Evolutionary conservation across 53 echinoderm and acorn worm genomes (phyloP).

Genomic region (Holothuria scabra): DNA sequence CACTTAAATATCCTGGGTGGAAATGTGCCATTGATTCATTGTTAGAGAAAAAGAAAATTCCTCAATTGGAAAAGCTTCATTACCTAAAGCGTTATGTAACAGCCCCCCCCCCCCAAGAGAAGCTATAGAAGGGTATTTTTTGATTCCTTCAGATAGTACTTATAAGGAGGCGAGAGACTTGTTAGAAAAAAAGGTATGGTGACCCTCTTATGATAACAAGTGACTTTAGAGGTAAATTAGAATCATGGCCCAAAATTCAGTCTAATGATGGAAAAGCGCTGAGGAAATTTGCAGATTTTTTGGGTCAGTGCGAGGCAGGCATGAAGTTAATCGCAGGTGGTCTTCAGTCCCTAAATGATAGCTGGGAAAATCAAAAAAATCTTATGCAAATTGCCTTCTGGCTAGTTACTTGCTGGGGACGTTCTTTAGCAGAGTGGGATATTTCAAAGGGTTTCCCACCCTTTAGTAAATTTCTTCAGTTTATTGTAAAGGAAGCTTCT

Average conservation of each 20-base stretch:
- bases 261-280: slow-evolving; percentile 3
- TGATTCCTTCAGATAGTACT: too few relatives aligned
- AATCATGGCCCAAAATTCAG: slow-evolving; percentile 9
- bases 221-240: slow-evolving; percentile 16
- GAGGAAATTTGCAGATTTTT: neutral
- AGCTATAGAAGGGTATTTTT: too few relatives aligned
- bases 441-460: too few relatives aligned
- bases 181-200: slow-evolving; percentile 10
- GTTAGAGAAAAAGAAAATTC: too few relatives aligned
- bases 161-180: neutral
- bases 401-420: slow-evolving; percentile 17
- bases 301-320: slow-evolving; percentile 11
- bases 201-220: neutral
- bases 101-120: too few relatives aligned
- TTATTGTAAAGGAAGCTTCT: neutral
- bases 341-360: too few relatives aligned
- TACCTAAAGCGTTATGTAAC: too few relatives aligned
- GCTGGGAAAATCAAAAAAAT: too few relatives aligned
- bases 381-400: neutral
- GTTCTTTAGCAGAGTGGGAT: slow-evolving; percentile 1
- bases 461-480: slow-evolving; percentile 1
- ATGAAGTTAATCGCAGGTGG: too few relatives aligned
- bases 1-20: too few relatives aligned
- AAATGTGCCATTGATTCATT: too few relatives aligned
- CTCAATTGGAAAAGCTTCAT: too few relatives aligned